Percentiles rank a stretch among this genome's conserved stretches.
Conservation (phyloP, 2,888 invertebrate species). For the Macrostomum cliftonense region DNA sequence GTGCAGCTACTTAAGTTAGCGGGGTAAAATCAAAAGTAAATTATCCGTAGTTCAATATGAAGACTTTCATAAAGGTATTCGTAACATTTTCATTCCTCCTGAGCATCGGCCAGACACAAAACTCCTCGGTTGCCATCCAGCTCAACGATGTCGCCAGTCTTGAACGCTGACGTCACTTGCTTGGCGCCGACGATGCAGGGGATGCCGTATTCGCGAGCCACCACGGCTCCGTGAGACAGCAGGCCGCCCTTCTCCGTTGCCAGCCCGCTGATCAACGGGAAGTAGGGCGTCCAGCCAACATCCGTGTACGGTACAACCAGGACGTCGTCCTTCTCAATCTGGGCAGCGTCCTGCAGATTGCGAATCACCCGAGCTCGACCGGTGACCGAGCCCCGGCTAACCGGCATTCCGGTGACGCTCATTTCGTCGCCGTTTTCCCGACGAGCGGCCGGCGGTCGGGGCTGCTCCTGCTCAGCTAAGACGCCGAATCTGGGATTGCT, state of each 20-base stretch:
- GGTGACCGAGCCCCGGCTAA: slow-evolving; percentile 50
- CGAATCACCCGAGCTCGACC: slow-evolving; percentile 55
- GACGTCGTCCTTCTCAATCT: slow-evolving; percentile 49
- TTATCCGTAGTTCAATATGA: no score
- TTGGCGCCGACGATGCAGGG: slow-evolving; percentile 60
- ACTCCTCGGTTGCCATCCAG: neutral
- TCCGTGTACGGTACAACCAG: slow-evolving; percentile 58
- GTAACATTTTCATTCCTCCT: neutral
- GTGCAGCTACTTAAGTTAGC: no score
- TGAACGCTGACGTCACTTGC: slow-evolving; percentile 48
- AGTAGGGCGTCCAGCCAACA: slow-evolving; percentile 67
- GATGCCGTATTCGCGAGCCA: slow-evolving; percentile 61
- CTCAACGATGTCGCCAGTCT: slow-evolving; percentile 43
- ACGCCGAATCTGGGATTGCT: no score
- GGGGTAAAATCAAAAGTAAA: no score
- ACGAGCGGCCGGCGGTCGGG: neutral
- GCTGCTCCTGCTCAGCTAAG: no score
- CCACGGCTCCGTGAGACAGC: slow-evolving; percentile 64
- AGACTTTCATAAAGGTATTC: no score
- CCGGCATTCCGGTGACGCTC: slow-evolving; percentile 48
- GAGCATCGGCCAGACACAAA: neutral
- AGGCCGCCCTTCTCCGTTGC: slow-evolving; percentile 64
- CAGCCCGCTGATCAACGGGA: slow-evolving; percentile 56
- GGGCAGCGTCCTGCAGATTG: slow-evolving; percentile 46
- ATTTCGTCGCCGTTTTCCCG: neutral